Base-by-base conservation (phyloP, 2,797 vertebrate genomes). In the Silurus lanzhouensis region DNA sequence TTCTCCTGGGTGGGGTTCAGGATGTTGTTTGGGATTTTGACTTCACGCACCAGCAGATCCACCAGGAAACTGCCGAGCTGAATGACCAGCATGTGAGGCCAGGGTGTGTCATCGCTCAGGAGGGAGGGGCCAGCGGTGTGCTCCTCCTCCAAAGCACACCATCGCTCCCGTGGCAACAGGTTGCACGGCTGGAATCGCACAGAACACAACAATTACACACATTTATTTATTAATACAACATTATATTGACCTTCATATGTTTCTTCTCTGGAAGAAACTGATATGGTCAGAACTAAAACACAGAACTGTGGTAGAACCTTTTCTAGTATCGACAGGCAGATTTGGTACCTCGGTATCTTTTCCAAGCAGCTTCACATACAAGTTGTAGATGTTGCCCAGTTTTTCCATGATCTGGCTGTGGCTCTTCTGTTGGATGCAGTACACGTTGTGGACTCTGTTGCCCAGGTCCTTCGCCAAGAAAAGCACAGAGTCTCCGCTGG, bases 61-160 rank as follows among this genome's bases (percentile, higher is more conserved):
- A 97, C 93, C 92, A 99, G 48, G 88, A 92, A 94, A 60, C 93
- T 95, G 76, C 98, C 98, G 85, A 99, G 89, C 82, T 97, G 95
- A 85, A 99, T 82, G n/a, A 94, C 74, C 4, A 97, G 81, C 0
- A 88, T 58, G 9, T 92, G 82, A 0, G 97, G 93, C 98, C 97
- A 99, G n/a, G 77, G 87, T 61, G 87, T 91, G 78, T 94, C 93
- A 0, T 81, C 91, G 0, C 90, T 89, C 9, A 79, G 86, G 17
- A 97, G 92, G 0, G 93, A 92, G 0, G 95, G 93, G 10, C 95
- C 95, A 0, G 92, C 92, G 58, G 85, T 91, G 0, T 91, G 91
- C 77, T 95, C 91, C 6, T 22, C 64, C 89, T 97, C 96, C 82
- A 97, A 91, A 0, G 91, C 87, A 78, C 92, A 92, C 98, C 98